Evolutionary conservation across 2,113 vertebrate genomes (phyloP).

Genomic region (Ctenomys sociabilis): DNA sequence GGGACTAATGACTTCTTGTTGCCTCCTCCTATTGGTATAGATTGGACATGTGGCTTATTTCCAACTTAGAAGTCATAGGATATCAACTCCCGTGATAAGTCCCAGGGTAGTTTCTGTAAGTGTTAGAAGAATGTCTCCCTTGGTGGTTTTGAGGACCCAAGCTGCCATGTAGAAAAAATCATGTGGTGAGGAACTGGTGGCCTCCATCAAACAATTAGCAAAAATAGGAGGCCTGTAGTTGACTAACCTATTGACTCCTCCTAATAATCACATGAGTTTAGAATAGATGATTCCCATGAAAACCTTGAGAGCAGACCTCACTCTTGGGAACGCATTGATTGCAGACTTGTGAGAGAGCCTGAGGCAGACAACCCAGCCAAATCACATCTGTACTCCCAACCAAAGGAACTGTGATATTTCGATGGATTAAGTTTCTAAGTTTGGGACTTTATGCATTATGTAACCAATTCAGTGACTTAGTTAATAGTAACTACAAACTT

Average conservation of each 20-base stretch:
- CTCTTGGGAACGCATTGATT: too few relatives aligned
- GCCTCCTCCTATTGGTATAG: background rate
- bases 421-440: background rate
- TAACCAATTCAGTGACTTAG: background rate
- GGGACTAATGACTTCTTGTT: background rate
- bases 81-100: background rate
- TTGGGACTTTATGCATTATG: background rate
- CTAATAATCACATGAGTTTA: background rate
- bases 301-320: background rate
- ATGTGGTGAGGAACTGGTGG: background rate
- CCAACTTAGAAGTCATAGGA: background rate
- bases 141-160: background rate
- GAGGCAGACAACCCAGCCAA: background rate
- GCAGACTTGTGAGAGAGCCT: background rate
- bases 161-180: background rate
- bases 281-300: background rate
- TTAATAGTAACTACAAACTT: background rate
- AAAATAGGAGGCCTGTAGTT: background rate
- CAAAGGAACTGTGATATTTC: background rate
- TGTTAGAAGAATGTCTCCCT: background rate
- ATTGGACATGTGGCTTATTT: background rate
- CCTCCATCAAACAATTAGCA: background rate
- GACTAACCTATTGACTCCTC: background rate
- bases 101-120: background rate
- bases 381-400: too few relatives aligned